Base-by-base conservation (phyloP, 1,140 invertebrate species). In the Idris sp. region DNA sequence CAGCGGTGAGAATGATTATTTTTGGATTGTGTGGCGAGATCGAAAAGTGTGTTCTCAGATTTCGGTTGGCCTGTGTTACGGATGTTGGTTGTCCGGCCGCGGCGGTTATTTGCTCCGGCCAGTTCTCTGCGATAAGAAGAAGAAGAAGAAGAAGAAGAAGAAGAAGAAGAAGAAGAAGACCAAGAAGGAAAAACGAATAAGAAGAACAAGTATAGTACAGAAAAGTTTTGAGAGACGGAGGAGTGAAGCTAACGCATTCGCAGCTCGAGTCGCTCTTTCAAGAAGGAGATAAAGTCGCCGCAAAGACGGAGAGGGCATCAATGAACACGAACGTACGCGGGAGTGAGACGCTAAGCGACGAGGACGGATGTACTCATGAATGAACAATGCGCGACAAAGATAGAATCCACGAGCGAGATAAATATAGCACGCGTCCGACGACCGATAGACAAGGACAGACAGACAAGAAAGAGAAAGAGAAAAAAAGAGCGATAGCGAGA, bases 361-460 rank as follows among this genome's bases (percentile, higher is more conserved):
- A 61, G 43, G 80, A 86, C 54, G 53, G 72, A 77, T 15, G 56
- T 62, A 81, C 62, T 82, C 76, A 86, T 85, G 85, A 86, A 87
- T 86, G 85, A 84, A 86, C 79, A 78, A 76, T 83, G 83, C 72
- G 72, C 77, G 77, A 87, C 80, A 77, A 86, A 78, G 85, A 86
- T 81, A 81, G 84, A 84, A 76, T 76, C 80, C 83, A 84, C 81
- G 84, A 87, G 85, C 75, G 77, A 82, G 81, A 86, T 86, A 86
- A 86, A 86, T 86, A 86, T 86, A 87, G 83, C 81, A 69, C 26
- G 38, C 48, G 72, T 76, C 71, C 58, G 46, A 76, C 69, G 78
- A 54, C 64, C 79, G 79, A 69, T 33, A 36, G 56, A 44, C 40
- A 44, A 31, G 36, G 18, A 22, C 14, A 46, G 28, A 31, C 16